A percentile compares a stretch with the other conserved stretches of the same genome.
These are phyloP conservation scores for Oreotrochilus melanogaster DNA, from an alignment of 2,113 vertebrate genomes.

Conservation along the genomic window DNA sequence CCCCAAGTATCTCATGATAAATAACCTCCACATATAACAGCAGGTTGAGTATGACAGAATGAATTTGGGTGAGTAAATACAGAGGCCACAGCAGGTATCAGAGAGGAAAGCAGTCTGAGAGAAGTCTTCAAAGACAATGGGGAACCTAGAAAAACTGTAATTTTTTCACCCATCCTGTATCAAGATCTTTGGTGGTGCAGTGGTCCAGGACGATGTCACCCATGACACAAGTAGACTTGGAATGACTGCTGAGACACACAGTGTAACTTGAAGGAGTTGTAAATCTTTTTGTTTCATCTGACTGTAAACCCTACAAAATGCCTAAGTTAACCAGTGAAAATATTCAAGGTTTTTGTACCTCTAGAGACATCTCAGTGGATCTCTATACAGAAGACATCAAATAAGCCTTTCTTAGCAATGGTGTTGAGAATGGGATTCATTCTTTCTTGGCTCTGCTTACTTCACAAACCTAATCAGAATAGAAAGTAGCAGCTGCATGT, in stretches of 20 bases:
- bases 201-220: background rate
- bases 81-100: fast-evolving
- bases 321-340: background rate
- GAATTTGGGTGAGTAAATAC: background rate
- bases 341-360: background rate
- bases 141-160: background rate
- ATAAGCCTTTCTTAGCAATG: background rate
- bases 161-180: background rate
- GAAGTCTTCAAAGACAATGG: background rate
- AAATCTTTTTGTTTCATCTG: background rate
- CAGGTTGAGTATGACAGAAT: background rate
- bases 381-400: background rate
- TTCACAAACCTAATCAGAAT: background rate
- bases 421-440: background rate
- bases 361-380: background rate
- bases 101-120: background rate
- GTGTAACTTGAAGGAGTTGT: background rate
- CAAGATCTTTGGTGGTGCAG: background rate
- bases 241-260: background rate
- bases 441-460: background rate
- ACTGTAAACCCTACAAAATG: background rate
- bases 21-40: fast-evolving
- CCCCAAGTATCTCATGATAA: background rate
- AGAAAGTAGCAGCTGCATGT: background rate
- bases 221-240: background rate